Base-by-base conservation (phyloP, 2,113 vertebrate genomes). In the Loxodonta africana region DNA sequence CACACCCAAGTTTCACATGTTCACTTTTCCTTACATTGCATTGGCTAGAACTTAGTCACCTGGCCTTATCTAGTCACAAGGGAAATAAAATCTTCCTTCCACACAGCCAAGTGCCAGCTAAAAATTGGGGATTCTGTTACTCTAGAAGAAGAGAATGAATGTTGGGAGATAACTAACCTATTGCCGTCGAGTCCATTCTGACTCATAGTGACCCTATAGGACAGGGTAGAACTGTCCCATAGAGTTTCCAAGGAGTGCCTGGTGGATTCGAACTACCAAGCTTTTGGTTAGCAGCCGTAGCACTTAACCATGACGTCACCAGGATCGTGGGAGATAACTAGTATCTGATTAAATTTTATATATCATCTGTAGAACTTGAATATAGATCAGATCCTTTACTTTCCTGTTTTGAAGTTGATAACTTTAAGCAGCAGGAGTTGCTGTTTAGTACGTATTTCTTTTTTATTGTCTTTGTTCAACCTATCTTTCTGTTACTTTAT, bases 381-480 rank as follows among this genome's bases (percentile, higher is more conserved):
- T 65, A 82, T 5, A n/a, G 53, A 11, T 87, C 53, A 87, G 33
- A 77, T 53, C 74, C 89, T 95, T 93, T 77, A 15, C 33, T 76
- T 87, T 53, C n/a, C 37, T 60, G 26, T 89, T 85, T 91, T 85
- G 44, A 12, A 89, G 57, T 86, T 83, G 37, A 37, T 37, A 74
- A 62, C 78, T 88, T n/a, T 77, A 63, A 89, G 80, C 94, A 95
- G 41, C 73, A 96, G 90, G 60, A 73, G 90, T 91, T 92, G 62
- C 67, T 91, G 87, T 85, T 93, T 73, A 95, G 37, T 69, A 88
- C 86, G 26, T 92, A 1, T 77, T 85, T 85, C 25, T 80, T 86
- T 90, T 86, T 81, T 80, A 11, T 48, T 65, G 84, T 28, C n/a
- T 62, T 74, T 91, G 41, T 93, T 84, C n/a, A 67, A 11, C 25